Conservation (phyloP, 2,797 vertebrate species). For the Danio albolineatus region DNA sequence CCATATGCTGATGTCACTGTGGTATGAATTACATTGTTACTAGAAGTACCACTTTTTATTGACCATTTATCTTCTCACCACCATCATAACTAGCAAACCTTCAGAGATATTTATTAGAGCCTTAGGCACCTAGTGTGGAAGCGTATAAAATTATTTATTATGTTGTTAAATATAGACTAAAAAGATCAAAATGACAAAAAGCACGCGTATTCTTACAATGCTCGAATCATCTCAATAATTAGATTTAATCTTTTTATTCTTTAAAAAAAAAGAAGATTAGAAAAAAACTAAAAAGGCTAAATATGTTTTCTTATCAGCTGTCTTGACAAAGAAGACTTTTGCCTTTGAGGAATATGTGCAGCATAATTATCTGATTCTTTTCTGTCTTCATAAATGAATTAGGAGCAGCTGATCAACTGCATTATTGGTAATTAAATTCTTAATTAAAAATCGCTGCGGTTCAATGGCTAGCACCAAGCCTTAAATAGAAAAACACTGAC, state of each 20-base stretch:
- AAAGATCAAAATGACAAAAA: not conserved
- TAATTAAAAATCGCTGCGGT: conserved; percentile 59
- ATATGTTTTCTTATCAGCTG: conserved; percentile 34
- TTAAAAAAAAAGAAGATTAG: too few species aligned
- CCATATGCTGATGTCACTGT: conserved; percentile 23
- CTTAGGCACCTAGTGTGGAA: not conserved
- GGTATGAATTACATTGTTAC: conserved; percentile 16
- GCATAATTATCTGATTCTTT: conserved; percentile 44
- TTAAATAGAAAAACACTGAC: conserved; percentile 43
- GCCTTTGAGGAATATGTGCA: conserved; percentile 29
- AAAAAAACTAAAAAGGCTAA: not conserved
- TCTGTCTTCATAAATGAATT: conserved; percentile 51
- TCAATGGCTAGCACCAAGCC: conserved; percentile 46
- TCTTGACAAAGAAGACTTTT: conserved; percentile 27
- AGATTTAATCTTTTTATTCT: not conserved
- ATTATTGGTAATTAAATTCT: conserved; percentile 61
- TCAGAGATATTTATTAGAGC: not conserved
- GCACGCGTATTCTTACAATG: not conserved
- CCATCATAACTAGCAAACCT: conserved; percentile 9
- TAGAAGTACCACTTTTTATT: conserved; percentile 8
- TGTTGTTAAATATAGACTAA: not conserved
- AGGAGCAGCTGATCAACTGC: conserved; percentile 55
- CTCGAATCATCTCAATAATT: conserved; percentile 5
- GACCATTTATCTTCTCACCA: conserved; percentile 22
- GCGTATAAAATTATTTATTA: not conserved